Conservation (phyloP, 2,888 invertebrate species). For the Eilema depressum region DNA sequence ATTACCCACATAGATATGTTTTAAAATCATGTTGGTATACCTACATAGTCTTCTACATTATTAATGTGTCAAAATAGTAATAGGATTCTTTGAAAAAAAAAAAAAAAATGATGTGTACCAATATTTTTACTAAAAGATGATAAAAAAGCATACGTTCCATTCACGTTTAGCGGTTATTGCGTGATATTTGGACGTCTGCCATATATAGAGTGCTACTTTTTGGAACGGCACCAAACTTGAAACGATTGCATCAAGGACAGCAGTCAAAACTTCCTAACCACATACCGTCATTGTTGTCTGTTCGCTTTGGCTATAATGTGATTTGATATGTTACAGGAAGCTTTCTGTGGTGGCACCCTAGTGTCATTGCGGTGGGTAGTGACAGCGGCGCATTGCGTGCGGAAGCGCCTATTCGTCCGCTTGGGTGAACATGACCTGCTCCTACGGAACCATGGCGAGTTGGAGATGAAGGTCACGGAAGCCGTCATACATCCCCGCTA, state of each 20-base stretch:
- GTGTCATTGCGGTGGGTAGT: slow-evolving; percentile 94
- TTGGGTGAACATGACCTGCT: slow-evolving; percentile 95
- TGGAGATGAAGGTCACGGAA: slow-evolving; percentile 91
- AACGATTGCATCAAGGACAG: neutral
- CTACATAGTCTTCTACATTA: too few relatives aligned
- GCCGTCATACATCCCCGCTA: slow-evolving; percentile 94
- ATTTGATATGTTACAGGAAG: slow-evolving; percentile 87
- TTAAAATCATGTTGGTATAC: too few relatives aligned
- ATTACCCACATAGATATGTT: too few relatives aligned
- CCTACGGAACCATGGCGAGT: slow-evolving; percentile 91
- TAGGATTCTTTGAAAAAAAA: too few relatives aligned
- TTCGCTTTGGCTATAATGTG: neutral
- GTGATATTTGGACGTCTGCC: neutral
- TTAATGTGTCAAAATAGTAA: too few relatives aligned
- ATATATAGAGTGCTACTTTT: neutral
- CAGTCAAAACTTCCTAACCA: neutral
- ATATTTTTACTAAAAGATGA: neutral
- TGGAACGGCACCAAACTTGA: neutral
- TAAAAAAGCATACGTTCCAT: neutral
- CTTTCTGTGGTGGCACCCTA: slow-evolving; percentile 95
- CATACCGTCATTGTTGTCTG: neutral
- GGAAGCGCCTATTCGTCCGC: slow-evolving; percentile 92
- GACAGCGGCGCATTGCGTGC: slow-evolving; percentile 95
- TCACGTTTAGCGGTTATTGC: neutral
- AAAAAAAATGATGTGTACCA: too few relatives aligned